These are phyloP conservation scores for Bambusicola thoracicus DNA, from an alignment of 2,113 vertebrate genomes.

Conservation along the genomic window DNA sequence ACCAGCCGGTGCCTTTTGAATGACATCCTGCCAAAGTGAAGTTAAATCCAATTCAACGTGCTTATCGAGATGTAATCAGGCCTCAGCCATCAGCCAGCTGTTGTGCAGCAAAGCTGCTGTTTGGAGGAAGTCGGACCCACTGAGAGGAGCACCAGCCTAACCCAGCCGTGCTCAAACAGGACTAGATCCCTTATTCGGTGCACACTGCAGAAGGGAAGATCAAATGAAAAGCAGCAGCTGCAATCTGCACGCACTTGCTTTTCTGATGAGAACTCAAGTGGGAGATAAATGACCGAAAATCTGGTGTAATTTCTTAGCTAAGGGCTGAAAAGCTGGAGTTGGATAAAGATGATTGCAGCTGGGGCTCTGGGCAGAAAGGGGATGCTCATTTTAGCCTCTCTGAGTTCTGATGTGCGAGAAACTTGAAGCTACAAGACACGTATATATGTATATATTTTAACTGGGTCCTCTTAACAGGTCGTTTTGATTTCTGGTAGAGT, in stretches of 20 bases:
- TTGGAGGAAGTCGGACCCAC: neutral
- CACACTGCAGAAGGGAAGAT: neutral
- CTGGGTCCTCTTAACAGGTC: neutral
- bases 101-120: neutral
- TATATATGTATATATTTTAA: no score
- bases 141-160: neutral
- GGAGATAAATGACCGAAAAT: neutral
- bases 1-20: neutral
- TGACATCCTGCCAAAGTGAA: neutral
- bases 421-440: neutral
- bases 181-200: no score
- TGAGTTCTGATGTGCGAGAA: neutral
- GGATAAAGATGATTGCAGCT: neutral
- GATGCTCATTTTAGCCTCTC: neutral
- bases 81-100: neutral
- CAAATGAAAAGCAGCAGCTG: neutral
- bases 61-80: neutral
- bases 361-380: neutral
- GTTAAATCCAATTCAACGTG: neutral
- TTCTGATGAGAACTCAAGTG: neutral
- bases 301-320: neutral
- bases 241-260: neutral
- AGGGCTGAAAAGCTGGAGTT: neutral
- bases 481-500: neutral
- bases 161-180: rapidly evolving